Conservation (phyloP, 2,888 invertebrate species). For the Ormyrus nitidulus region DNA sequence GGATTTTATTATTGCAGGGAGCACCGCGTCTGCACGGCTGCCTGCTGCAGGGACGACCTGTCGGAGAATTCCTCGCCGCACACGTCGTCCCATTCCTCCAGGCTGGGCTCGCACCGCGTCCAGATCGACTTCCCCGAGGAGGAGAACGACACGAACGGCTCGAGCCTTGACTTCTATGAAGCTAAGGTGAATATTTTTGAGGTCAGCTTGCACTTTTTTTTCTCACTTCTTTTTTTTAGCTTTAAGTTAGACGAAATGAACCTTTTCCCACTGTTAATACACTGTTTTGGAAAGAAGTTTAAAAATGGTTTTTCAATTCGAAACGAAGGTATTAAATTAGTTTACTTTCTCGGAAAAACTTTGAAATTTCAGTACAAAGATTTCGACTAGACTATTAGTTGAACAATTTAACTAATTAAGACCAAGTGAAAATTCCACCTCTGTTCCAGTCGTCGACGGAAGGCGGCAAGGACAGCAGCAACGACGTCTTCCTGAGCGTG, state of each 20-base stretch:
- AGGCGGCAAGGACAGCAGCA: constrained; percentile 66
- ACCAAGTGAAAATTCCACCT: constrained; percentile 53
- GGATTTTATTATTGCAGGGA: constrained; percentile 62
- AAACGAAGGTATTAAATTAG: too few species aligned
- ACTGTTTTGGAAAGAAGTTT: too few species aligned
- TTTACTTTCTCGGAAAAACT: too few species aligned
- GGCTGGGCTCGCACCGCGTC: constrained; percentile 62
- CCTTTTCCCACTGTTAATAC: too few species aligned
- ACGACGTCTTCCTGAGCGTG: constrained; percentile 71
- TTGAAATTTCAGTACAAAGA: too few species aligned
- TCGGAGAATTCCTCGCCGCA: constrained; percentile 72
- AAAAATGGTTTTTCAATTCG: too few species aligned
- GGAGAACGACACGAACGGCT: constrained; percentile 68
- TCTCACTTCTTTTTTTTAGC: neutral
- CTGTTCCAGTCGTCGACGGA: constrained; percentile 48
- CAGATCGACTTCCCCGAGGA: constrained; percentile 68
- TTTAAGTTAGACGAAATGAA: neutral
- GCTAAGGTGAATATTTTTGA: constrained; percentile 63
- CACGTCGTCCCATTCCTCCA: constrained; percentile 67
- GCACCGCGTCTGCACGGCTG: constrained; percentile 71
- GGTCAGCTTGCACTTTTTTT: too few species aligned
- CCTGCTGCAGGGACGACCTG: constrained; percentile 72
- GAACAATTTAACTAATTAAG: too few species aligned
- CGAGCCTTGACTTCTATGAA: constrained; percentile 70
- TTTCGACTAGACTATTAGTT: too few species aligned